Evolutionary conservation across 2,888 invertebrate genomes (phyloP).

Genomic region (Pediacus dermestoides): DNA sequence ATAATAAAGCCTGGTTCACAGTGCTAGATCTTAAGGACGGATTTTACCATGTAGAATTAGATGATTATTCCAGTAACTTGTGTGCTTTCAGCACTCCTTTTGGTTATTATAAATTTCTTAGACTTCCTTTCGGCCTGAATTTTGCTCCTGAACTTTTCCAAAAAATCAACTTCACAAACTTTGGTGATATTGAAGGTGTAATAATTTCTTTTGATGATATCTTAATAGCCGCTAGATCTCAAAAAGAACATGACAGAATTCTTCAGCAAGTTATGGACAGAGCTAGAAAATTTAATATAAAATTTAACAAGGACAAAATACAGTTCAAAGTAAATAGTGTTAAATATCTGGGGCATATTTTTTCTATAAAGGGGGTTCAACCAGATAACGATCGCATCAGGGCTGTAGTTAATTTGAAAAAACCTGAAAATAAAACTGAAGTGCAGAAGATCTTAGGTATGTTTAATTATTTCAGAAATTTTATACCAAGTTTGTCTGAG

Average conservation of each 20-base stretch:
- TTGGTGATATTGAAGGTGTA: constrained; percentile 2
- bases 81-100: constrained; percentile 3
- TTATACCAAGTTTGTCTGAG: constrained; percentile 16
- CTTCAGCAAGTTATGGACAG: constrained; percentile 12
- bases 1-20: constrained; percentile 13
- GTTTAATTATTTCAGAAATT: constrained; percentile 17
- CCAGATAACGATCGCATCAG: constrained; percentile 14
- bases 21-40: constrained; percentile 11
- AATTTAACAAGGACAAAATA: constrained; percentile 17
- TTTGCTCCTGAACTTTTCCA: constrained; percentile 4
- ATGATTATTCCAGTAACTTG: constrained; percentile 12
- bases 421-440: constrained; percentile 12
- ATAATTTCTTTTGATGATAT: constrained; percentile 1
- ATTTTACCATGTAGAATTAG: constrained; percentile 12
- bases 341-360: constrained; percentile 19
- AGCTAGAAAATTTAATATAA: constrained; percentile 12
- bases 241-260: neutral
- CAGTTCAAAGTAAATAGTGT: constrained; percentile 15
- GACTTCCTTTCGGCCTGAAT: constrained; percentile 4
- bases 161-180: neutral
- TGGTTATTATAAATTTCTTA: constrained; percentile 2
- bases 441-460: constrained; percentile 20
- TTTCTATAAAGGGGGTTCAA: constrained; percentile 12
- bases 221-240: neutral
- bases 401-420: constrained; percentile 7